phyloP scores from a whole-genome alignment of 1,140 invertebrate species.

The Phortica variegata region DNA sequence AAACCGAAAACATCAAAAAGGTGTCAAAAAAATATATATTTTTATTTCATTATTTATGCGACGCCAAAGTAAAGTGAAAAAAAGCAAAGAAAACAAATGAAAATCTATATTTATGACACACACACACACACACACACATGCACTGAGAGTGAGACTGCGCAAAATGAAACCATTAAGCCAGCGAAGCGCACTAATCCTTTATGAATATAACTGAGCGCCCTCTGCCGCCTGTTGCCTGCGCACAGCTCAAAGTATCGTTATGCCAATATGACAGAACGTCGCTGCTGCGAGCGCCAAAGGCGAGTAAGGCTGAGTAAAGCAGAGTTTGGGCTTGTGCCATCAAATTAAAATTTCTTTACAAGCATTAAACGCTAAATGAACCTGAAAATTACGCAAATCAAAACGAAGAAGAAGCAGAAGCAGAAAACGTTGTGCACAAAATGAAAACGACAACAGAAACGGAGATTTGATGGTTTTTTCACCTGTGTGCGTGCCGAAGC shows the following conservation, averaged over 20 bases:
- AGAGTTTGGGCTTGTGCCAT: constrained; percentile 43
- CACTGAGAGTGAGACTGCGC: neutral
- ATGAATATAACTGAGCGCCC: constrained; percentile 31
- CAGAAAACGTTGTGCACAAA: too few species aligned
- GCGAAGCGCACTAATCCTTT: constrained; percentile 43
- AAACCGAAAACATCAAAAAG: too few species aligned
- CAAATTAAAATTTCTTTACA: constrained; percentile 56
- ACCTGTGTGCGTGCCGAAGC: too few species aligned
- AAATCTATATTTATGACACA: neutral
- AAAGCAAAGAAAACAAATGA: too few species aligned
- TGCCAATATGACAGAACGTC: neutral
- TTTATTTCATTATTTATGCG: too few species aligned
- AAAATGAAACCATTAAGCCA: constrained; percentile 11
- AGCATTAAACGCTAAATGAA: constrained; percentile 56
- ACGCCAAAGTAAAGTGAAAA: too few species aligned
- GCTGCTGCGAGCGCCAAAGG: constrained; percentile 12
- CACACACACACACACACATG: neutral
- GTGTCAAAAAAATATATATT: too few species aligned
- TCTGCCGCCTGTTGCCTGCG: constrained; percentile 14
- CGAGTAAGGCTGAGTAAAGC: neutral
- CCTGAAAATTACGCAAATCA: constrained; percentile 56
- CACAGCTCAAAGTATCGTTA: too few species aligned
- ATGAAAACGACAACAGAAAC: constrained; percentile 2
- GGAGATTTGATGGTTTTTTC: too few species aligned
- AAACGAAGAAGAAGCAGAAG: constrained; percentile 15